Conservation (phyloP, 2,888 invertebrate species). For the Stenotaenia linearis region DNA sequence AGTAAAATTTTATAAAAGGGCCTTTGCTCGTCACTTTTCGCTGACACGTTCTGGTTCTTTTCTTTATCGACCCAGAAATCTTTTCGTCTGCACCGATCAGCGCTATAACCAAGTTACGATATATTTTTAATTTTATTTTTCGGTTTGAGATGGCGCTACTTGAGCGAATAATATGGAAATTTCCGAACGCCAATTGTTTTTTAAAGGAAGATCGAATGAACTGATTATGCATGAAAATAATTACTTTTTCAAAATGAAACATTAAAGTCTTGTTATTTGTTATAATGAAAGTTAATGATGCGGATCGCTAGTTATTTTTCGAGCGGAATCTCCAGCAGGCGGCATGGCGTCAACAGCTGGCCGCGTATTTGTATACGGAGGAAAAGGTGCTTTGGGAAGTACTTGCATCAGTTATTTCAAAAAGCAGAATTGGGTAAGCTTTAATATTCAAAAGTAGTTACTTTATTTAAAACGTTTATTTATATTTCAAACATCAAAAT, state of each 20-base stretch:
- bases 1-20: neutral
- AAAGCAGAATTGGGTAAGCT: constrained; percentile 70
- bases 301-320: neutral
- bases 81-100: constrained; percentile 10
- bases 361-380: constrained; percentile 81
- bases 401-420: constrained; percentile 84
- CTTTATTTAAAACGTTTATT: neutral
- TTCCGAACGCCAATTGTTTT: neutral
- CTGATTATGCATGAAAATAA: neutral
- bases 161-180: neutral
- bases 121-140: neutral
- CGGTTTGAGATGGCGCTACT: neutral
- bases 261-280: neutral
- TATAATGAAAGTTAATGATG: neutral
- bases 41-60: neutral
- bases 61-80: constrained; percentile 24
- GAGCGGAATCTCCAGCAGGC: neutral
- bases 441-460: neutral
- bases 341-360: constrained; percentile 41
- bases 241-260: neutral
- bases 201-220: neutral
- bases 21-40: neutral
- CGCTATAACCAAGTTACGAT: neutral
- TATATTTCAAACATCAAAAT: too few relatives aligned
- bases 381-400: constrained; percentile 89